Base-by-base conservation (phyloP, 1,140 invertebrate genomes). In the Eufriesea mexicana region DNA sequence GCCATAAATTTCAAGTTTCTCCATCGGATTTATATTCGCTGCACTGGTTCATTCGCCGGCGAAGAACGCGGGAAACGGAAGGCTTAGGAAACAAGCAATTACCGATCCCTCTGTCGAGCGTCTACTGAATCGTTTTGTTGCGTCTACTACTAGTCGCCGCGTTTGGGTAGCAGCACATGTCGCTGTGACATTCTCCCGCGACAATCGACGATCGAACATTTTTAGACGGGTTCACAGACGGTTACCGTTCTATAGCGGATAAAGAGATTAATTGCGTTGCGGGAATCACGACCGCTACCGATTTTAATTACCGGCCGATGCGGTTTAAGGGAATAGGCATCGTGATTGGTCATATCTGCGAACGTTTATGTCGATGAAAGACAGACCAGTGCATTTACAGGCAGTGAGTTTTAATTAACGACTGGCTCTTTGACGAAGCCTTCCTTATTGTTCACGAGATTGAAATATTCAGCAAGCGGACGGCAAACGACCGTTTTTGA, bases 261-360 rank as follows among this genome's bases (percentile, higher is more conserved):
- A 67, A 76, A 82, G 35, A 25, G 54, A 82, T 76, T 68, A 67
- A 82, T 82, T 66, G 79, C 72, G 42, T 59, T 49, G 73, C 54
- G 72, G 72, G 47, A 20, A 61, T 76, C 72, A 20, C 62, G 35
- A 57, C 18, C 54, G 35, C 4, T 23, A 28, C n/a, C 78, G 75
- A 64, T 62, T 74, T 73, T 85, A 87, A 87, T 87, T 83, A 87
- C 85, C 75, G 68, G 57, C 47, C 42, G 47, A 7, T 55, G 28
- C 49, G 61, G 72, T 76, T 67, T 57, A 35, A 76, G 42, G 62
- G 51, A 49, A 2, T 12, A n/a, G 20, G 49, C 20, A 5, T 51
- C 42, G 61, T 20, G 45, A 76, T 47, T 59, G 72, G 64, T 84
- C 78, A 59, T 80, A 57, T 73, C 57, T 80, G 6, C 28, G n/a